These are phyloP conservation scores for Manduca sexta DNA, from an alignment of 1,140 invertebrate species.

Conservation along the genomic window DNA sequence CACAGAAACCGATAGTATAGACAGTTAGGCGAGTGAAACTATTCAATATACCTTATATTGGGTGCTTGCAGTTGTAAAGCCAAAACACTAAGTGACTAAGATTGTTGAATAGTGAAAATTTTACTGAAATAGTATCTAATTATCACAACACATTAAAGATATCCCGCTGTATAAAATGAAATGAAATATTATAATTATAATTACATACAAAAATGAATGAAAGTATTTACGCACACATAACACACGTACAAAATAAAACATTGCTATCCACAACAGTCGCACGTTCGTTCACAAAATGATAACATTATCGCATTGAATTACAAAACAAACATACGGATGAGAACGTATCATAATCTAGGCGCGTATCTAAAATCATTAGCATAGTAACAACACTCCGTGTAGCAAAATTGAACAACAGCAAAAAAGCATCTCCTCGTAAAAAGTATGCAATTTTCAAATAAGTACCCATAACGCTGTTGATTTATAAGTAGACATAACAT, in stretches of 20 bases:
- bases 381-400: slow-evolving; percentile 8
- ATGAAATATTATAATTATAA: slow-evolving; percentile 33
- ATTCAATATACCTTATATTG: too few species aligned
- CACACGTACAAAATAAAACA: slow-evolving; percentile 25
- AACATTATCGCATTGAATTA: not conserved
- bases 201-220: slow-evolving; percentile 34
- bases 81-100: too few species aligned
- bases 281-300: slow-evolving; percentile 11
- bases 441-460: slow-evolving; percentile 34
- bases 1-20: too few species aligned
- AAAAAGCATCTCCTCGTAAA: slow-evolving; percentile 15
- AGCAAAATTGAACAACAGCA: slow-evolving; percentile 14
- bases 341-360: not conserved
- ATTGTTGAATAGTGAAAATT: too few species aligned
- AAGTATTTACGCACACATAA: slow-evolving; percentile 24
- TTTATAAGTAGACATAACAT: slow-evolving; percentile 2
- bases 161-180: slow-evolving; percentile 18
- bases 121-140: too few species aligned
- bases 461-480: slow-evolving; percentile 29
- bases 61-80: too few species aligned
- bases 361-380: slow-evolving; percentile 3
- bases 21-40: too few species aligned
- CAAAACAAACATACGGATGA: slow-evolving; percentile 1
- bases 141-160: not conserved
- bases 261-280: slow-evolving; percentile 22